These are phyloP conservation scores for Cardiocondyla obscurior DNA, from an alignment of 1,140 invertebrate genomes.

Conservation along the genomic window DNA sequence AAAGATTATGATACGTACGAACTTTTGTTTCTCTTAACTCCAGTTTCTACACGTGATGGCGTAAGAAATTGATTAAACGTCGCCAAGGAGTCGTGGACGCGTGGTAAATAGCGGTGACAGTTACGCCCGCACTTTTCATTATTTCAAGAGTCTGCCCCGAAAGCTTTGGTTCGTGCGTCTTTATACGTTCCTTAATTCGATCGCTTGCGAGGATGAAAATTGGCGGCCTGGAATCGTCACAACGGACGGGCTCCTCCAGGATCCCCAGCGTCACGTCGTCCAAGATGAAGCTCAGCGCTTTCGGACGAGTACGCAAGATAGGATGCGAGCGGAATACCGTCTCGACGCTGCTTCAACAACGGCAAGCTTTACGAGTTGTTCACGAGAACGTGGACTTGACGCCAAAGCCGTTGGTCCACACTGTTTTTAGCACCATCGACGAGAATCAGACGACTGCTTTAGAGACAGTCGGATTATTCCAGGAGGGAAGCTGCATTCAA, in stretches of 20 bases:
- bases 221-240: background rate
- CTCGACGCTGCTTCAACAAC: slow-evolving; percentile 63
- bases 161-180: background rate
- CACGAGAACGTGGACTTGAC: slow-evolving; percentile 66
- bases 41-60: background rate
- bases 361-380: slow-evolving; percentile 53
- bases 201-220: slow-evolving; percentile 45
- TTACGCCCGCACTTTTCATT: background rate
- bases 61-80: slow-evolving; percentile 46
- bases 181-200: background rate
- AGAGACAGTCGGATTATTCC: slow-evolving; percentile 60
- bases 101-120: background rate
- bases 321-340: slow-evolving; percentile 43
- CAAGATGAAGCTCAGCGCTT: slow-evolving; percentile 30
- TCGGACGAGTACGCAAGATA: background rate
- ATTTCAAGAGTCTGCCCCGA: background rate
- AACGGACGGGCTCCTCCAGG: background rate
- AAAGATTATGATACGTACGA: too few relatives aligned
- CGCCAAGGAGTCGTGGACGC: slow-evolving; percentile 24
- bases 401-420: slow-evolving; percentile 63
- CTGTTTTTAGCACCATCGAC: slow-evolving; percentile 48
- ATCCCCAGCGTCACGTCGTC: slow-evolving; percentile 46
- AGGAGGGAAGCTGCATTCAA: slow-evolving; percentile 39
- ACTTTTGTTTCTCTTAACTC: background rate
- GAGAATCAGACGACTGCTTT: slow-evolving; percentile 67